These are phyloP conservation scores for Trimorus sp. DNA, from an alignment of 2,888 invertebrate species.

Conservation along the genomic window DNA sequence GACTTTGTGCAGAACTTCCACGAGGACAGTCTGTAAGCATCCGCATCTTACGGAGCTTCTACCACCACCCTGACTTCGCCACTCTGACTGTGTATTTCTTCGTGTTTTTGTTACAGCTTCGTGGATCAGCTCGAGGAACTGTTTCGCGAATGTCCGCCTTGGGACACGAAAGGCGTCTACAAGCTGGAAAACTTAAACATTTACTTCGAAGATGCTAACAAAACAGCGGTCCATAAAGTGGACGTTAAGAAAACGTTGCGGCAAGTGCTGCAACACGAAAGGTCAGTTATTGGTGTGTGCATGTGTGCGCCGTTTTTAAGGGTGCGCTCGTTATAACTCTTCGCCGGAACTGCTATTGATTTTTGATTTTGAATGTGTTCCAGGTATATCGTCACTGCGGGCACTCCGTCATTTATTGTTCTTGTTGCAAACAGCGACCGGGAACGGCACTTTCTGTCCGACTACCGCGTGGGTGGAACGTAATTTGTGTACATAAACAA, in stretches of 20 bases:
- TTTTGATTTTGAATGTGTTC: conserved; percentile 69
- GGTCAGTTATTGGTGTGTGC: conserved; percentile 78
- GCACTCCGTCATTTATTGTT: conserved; percentile 86
- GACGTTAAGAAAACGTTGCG: conserved; percentile 83
- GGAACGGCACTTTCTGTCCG: conserved; percentile 84
- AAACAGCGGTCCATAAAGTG: conserved; percentile 84
- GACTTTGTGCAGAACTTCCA: conserved; percentile 93
- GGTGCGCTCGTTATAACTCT: not conserved
- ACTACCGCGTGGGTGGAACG: conserved; percentile 72
- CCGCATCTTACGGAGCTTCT: too few species aligned
- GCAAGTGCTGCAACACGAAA: conserved; percentile 84
- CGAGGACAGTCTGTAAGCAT: conserved; percentile 86
- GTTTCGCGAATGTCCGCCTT: conserved; percentile 87
- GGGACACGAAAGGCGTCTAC: conserved; percentile 88
- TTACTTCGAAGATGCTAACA: conserved; percentile 88
- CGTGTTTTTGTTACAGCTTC: conserved; percentile 82
- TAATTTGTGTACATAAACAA: conserved; percentile 31
- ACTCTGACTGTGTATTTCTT: conserved; percentile 3
- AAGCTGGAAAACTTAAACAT: conserved; percentile 84
- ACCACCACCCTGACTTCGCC: too few species aligned
- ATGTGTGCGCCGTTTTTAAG: not conserved
- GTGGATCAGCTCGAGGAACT: conserved; percentile 85
- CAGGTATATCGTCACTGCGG: conserved; percentile 85
- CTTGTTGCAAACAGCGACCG: conserved; percentile 84
- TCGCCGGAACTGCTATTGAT: conserved; percentile 19